Conservation (phyloP, 2,888 invertebrate species). For the Corbicula japonica region DNA sequence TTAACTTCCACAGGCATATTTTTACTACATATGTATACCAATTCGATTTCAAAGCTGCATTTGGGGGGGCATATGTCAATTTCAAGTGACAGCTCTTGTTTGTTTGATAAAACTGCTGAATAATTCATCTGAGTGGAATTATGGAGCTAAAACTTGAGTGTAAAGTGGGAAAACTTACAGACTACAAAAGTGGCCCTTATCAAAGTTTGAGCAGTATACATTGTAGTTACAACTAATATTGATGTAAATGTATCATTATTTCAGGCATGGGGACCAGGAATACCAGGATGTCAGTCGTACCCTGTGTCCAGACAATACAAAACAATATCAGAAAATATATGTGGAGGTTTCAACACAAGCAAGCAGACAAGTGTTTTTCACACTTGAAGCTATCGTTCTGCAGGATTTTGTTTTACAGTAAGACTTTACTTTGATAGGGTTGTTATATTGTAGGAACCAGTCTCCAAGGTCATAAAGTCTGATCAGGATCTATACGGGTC, state of each 20-base stretch:
- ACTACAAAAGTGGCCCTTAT: background rate
- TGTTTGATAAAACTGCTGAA: background rate
- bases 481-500: too few relatives aligned
- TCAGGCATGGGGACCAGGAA: slow-evolving; percentile 75
- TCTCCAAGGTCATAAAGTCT: too few relatives aligned
- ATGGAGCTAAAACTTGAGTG: too few relatives aligned
- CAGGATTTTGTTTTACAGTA: slow-evolving; percentile 88
- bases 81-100: too few relatives aligned
- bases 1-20: too few relatives aligned
- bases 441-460: too few relatives aligned
- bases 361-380: slow-evolving; percentile 88
- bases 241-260: background rate
- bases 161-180: background rate
- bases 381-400: slow-evolving; percentile 88
- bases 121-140: background rate
- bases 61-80: too few relatives aligned
- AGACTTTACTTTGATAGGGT: slow-evolving; percentile 2
- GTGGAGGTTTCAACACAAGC: slow-evolving; percentile 91
- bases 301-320: slow-evolving; percentile 80
- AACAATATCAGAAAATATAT: slow-evolving; percentile 86
- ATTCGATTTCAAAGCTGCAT: too few relatives aligned
- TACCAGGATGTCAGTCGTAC: slow-evolving; percentile 82
- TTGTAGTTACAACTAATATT: background rate
- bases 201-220: background rate
- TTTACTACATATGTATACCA: too few relatives aligned